phyloP scores from a whole-genome alignment of 1,140 invertebrate genomes.

The Sipha flava region DNA sequence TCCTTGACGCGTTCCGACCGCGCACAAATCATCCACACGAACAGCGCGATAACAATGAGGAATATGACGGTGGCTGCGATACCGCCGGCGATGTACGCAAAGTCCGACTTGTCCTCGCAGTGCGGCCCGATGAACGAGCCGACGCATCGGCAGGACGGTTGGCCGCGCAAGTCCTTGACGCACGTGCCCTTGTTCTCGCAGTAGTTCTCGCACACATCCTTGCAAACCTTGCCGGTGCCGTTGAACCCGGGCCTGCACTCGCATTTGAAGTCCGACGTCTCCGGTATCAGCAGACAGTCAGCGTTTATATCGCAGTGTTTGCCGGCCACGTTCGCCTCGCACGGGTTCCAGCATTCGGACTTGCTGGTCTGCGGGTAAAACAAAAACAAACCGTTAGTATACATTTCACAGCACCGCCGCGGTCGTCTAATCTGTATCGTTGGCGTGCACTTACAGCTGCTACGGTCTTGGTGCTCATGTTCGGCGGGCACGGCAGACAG shows the following conservation, averaged over 20 bases:
- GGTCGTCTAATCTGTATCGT: no score
- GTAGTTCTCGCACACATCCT: conserved; percentile 76
- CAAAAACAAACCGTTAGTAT: no score
- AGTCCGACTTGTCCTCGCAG: conserved; percentile 83
- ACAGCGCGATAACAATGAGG: conserved; percentile 80
- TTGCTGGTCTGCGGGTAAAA: conserved; percentile 62
- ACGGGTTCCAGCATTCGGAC: conserved; percentile 84
- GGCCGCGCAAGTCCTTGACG: conserved; percentile 70
- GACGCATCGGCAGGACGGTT: conserved; percentile 77
- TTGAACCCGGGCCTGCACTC: conserved; percentile 92
- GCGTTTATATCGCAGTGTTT: conserved; percentile 82
- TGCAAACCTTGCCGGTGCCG: conserved; percentile 69
- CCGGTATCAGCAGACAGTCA: conserved; percentile 74
- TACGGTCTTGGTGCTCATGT: conserved; percentile 78
- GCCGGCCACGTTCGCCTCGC: conserved; percentile 72
- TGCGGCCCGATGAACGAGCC: conserved; percentile 87
- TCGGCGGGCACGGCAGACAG: conserved; percentile 81
- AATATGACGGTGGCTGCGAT: conserved; percentile 85
- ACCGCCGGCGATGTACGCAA: conserved; percentile 87
- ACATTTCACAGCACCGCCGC: no score
- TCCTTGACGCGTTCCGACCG: conserved; percentile 74
- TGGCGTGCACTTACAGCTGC: conserved; percentile 57
- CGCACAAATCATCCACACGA: conserved; percentile 96
- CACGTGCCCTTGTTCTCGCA: conserved; percentile 90
- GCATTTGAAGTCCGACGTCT: conserved; percentile 81